Evolutionary conservation across 2,888 invertebrate genomes (phyloP).

Genomic region (Crocallis elinguaria): DNA sequence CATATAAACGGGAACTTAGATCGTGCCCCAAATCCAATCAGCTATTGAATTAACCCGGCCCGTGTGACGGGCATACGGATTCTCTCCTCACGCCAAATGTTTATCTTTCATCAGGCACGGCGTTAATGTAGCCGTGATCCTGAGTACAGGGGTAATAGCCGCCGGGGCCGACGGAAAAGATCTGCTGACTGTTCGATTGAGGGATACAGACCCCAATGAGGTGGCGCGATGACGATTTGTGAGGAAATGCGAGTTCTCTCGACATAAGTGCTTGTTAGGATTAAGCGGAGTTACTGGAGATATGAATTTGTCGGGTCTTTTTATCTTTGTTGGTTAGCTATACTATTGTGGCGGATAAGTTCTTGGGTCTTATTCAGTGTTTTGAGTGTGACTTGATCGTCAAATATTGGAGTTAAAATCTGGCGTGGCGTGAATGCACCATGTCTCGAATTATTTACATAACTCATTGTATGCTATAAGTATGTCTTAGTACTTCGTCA

Average conservation of each 20-base stretch:
- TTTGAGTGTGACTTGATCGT: too few relatives aligned
- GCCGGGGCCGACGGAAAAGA: constrained; percentile 47
- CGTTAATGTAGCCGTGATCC: constrained; percentile 75
- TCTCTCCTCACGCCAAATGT: constrained; percentile 82
- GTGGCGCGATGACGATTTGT: constrained; percentile 42
- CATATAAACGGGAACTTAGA: constrained; percentile 65
- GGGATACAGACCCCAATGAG: constrained; percentile 45
- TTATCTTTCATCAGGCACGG: constrained; percentile 81
- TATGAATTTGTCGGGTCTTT: neutral
- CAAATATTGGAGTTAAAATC: too few relatives aligned
- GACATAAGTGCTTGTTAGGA: constrained; percentile 38
- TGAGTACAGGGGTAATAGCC: constrained; percentile 66
- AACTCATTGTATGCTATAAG: too few relatives aligned
- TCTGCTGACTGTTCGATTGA: constrained; percentile 57
- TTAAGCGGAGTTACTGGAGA: neutral
- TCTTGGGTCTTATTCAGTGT: too few relatives aligned
- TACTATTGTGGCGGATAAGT: too few relatives aligned
- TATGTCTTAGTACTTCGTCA: too few relatives aligned
- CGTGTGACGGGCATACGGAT: constrained; percentile 84
- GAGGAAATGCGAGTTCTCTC: constrained; percentile 33
- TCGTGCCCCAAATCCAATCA: constrained; percentile 83
- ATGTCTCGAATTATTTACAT: too few relatives aligned
- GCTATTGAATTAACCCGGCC: constrained; percentile 83
- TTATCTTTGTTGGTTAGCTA: too few relatives aligned
- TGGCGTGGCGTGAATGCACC: too few relatives aligned